These are phyloP conservation scores for Salvelinus sp. DNA, from an alignment of 2,113 vertebrate species.

Conservation along the genomic window DNA sequence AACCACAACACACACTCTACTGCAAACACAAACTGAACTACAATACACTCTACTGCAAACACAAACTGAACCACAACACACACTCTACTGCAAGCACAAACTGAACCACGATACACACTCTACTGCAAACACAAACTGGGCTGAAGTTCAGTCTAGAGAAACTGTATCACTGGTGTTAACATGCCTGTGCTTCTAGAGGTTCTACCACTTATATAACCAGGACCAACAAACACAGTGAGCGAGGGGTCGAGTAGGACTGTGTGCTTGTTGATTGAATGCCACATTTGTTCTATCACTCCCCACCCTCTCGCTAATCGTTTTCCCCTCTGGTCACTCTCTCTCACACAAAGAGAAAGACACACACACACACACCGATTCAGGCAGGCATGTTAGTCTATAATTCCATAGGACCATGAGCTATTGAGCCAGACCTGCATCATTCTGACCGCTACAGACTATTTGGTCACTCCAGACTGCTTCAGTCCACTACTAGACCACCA, in stretches of 20 bases:
- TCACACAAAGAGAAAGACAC: too few species aligned
- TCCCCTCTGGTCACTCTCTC: too few species aligned
- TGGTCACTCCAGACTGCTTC: background rate
- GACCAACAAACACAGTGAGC: slow-evolving; percentile 53
- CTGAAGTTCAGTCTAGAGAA: background rate
- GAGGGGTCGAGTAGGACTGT: slow-evolving; percentile 32
- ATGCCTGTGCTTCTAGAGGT: background rate
- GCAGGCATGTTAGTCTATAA: slow-evolving; percentile 49
- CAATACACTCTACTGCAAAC: too few species aligned
- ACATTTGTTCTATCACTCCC: too few species aligned
- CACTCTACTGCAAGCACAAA: too few species aligned
- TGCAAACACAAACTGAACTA: too few species aligned
- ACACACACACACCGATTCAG: background rate
- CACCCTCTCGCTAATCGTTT: too few species aligned
- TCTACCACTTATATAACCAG: slow-evolving; percentile 55
- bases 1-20: too few species aligned
- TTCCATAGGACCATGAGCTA: slow-evolving; percentile 46
- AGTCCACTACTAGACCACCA: too few species aligned
- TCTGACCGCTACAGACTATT: background rate
- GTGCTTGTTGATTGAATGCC: too few species aligned
- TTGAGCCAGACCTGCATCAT: slow-evolving; percentile 6
- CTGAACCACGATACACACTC: slow-evolving; percentile 5
- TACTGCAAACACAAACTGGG: slow-evolving; percentile 10
- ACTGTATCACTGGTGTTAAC: slow-evolving; percentile 37
- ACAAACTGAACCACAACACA: too few species aligned